These are phyloP conservation scores for Semotilus atromaculatus DNA, from an alignment of 2,797 vertebrate species.

Conservation along the genomic window DNA sequence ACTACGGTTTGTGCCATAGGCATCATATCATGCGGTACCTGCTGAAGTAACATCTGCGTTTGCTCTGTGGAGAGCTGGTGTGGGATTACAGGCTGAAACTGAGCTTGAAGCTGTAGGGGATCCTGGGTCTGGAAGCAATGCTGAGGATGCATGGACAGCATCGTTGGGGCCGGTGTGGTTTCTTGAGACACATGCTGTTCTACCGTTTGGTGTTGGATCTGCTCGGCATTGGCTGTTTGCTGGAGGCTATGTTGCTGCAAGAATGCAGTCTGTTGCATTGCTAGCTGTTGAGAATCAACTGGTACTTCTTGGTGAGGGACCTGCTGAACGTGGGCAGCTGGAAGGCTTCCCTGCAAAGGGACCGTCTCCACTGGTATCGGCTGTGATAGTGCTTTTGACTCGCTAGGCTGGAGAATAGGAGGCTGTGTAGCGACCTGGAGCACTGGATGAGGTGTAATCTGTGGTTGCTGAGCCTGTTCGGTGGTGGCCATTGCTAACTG, in stretches of 20 bases:
- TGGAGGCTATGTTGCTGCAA: slow-evolving; percentile 32
- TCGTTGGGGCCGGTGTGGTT: slow-evolving; percentile 46
- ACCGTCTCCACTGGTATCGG: background rate
- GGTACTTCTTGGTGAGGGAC: slow-evolving; percentile 43
- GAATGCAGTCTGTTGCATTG: slow-evolving; percentile 42
- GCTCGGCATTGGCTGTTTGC: slow-evolving; percentile 31
- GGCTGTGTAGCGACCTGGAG: slow-evolving; percentile 9
- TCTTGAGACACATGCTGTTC: slow-evolving; percentile 57
- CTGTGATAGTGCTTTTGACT: slow-evolving; percentile 44
- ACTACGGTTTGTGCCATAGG: slow-evolving; percentile 41
- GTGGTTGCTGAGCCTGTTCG: slow-evolving; percentile 57
- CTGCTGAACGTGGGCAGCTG: slow-evolving; percentile 39
- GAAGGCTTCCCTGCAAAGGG: background rate
- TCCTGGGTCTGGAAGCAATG: slow-evolving; percentile 67
- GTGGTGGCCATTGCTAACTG: slow-evolving; percentile 24
- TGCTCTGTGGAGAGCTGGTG: slow-evolving; percentile 66
- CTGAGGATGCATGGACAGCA: slow-evolving; percentile 61
- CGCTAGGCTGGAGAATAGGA: slow-evolving; percentile 6
- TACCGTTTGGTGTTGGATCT: slow-evolving; percentile 29
- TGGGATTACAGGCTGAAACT: slow-evolving; percentile 44
- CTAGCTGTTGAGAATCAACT: slow-evolving; percentile 43
- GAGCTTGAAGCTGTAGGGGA: slow-evolving; percentile 62
- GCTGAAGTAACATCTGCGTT: slow-evolving; percentile 59
- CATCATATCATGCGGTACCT: slow-evolving; percentile 27
- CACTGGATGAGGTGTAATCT: slow-evolving; percentile 59